These are phyloP conservation scores for Lamproptera curius DNA, from an alignment of 2,888 invertebrate species.

Conservation along the genomic window DNA sequence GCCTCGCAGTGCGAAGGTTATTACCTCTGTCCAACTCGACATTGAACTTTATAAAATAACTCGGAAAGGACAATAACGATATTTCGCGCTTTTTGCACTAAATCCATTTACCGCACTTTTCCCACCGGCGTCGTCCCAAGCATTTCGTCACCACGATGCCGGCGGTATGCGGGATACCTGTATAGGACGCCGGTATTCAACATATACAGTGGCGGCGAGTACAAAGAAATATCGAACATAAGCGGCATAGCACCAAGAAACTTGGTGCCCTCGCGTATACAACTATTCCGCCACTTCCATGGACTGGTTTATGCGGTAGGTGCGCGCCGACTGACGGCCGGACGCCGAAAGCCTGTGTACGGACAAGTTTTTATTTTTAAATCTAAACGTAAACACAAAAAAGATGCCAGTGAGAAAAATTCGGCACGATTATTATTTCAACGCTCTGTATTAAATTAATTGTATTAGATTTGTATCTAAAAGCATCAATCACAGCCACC, in stretches of 20 bases:
- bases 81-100: slow-evolving; percentile 21
- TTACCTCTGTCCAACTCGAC: slow-evolving; percentile 7
- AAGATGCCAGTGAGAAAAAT: too few species aligned
- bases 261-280: slow-evolving; percentile 55
- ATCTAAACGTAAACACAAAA: too few species aligned
- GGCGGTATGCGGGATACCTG: slow-evolving; percentile 42
- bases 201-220: slow-evolving; percentile 45
- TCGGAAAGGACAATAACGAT: slow-evolving; percentile 20
- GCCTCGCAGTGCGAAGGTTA: neutral
- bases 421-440: too few species aligned
- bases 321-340: slow-evolving; percentile 5
- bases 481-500: slow-evolving; percentile 41
- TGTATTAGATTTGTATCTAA: slow-evolving; percentile 14
- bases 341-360: slow-evolving; percentile 5
- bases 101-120: slow-evolving; percentile 31
- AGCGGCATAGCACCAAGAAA: slow-evolving; percentile 60
- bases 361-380: too few species aligned
- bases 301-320: slow-evolving; percentile 54
- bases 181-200: slow-evolving; percentile 48
- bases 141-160: slow-evolving; percentile 37
- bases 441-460: too few species aligned
- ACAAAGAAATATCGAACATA: slow-evolving; percentile 67
- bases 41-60: slow-evolving; percentile 17
- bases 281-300: slow-evolving; percentile 62
- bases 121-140: slow-evolving; percentile 26